Evolutionary conservation across 1,140 invertebrate species (phyloP).

Genomic region (Conus betulinus): DNA sequence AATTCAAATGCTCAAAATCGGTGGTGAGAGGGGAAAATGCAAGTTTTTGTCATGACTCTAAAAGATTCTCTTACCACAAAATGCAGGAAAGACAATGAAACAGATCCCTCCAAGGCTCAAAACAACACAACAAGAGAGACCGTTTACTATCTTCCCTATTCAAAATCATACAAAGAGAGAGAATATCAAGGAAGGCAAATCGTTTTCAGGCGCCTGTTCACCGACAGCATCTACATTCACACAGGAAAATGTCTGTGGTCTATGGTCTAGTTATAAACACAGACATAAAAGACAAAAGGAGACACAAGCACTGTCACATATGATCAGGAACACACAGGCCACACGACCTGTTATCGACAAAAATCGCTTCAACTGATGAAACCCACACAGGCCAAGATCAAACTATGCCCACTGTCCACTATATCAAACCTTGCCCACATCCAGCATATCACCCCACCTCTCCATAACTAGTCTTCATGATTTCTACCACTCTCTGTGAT

Average conservation of each 20-base stretch:
- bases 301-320: neutral
- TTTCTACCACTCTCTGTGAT: no score
- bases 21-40: no score
- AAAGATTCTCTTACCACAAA: neutral
- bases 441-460: no score
- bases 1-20: no score
- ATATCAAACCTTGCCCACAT: no score
- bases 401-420: no score
- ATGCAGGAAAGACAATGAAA: neutral
- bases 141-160: no score
- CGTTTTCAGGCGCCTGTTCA: neutral
- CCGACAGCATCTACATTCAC: neutral
- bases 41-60: no score
- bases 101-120: neutral
- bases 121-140: neutral
- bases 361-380: no score
- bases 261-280: neutral
- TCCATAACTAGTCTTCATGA: no score
- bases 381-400: no score
- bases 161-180: neutral
- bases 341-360: no score
- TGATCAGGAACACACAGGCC: neutral
- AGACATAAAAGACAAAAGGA: neutral
- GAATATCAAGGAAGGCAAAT: neutral
- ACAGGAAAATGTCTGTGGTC: neutral